A percentile compares a stretch with the other conserved stretches of the same genome.
Conservation (phyloP, 2,797 vertebrate genomes). For the Manis javanica region DNA sequence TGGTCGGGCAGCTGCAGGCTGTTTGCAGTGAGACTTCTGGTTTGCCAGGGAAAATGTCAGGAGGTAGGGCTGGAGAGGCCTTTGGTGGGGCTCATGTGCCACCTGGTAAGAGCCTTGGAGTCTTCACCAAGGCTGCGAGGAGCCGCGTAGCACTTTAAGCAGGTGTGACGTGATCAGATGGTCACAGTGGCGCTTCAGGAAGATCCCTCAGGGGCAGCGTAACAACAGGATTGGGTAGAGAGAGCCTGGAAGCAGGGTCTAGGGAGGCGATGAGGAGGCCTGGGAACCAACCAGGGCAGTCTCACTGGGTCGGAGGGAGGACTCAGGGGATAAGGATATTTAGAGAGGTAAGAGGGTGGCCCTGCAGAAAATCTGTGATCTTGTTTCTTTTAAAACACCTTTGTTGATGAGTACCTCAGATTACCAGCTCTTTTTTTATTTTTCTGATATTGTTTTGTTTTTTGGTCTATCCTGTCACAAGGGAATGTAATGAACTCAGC, state of each 20-base stretch:
- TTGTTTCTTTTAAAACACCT: conserved; percentile 33
- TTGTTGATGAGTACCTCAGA: not conserved
- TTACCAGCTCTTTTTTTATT: not conserved
- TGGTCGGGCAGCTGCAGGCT: not conserved
- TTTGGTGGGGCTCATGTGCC: not conserved
- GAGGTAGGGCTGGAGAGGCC: not conserved
- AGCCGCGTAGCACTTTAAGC: not conserved
- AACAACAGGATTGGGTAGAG: not conserved
- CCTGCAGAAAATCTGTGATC: not conserved
- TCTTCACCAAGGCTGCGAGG: not conserved
- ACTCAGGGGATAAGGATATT: not conserved
- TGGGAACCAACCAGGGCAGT: not conserved
- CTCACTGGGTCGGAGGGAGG: not conserved
- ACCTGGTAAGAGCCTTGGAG: not conserved
- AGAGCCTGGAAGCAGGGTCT: not conserved
- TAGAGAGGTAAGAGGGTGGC: not conserved
- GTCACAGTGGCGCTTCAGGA: not conserved
- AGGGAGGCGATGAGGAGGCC: not conserved
- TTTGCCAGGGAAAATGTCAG: not conserved
- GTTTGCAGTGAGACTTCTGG: not conserved
- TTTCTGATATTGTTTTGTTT: too few relatives aligned
- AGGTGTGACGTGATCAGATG: not conserved
- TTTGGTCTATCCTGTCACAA: not conserved
- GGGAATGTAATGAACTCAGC: not conserved
- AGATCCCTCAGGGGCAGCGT: rapidly evolving